These are phyloP conservation scores for Agrochola lota DNA, from an alignment of 2,888 invertebrate genomes.

Conservation along the genomic window DNA sequence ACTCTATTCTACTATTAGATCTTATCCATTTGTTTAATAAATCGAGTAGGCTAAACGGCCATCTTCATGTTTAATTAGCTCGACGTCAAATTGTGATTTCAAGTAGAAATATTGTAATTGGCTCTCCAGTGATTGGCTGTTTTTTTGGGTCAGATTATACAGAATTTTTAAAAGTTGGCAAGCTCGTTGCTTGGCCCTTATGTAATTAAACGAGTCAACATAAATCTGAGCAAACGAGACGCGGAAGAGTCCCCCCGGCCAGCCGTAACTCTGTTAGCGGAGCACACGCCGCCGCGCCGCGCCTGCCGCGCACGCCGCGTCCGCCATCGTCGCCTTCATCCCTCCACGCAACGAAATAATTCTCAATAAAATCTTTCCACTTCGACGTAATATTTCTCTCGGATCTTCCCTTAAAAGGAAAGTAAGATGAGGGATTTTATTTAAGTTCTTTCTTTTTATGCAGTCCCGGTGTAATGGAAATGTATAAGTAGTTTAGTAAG, in stretches of 20 bases:
- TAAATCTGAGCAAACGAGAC: constrained; percentile 78
- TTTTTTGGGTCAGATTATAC: constrained; percentile 62
- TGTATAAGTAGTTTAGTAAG: constrained; percentile 49
- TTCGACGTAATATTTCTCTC: constrained; percentile 52
- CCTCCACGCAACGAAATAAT: constrained; percentile 65
- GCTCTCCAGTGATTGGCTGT: constrained; percentile 56
- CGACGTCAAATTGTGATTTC: constrained; percentile 49
- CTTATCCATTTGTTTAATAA: constrained; percentile 72
- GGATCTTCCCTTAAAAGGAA: constrained; percentile 55
- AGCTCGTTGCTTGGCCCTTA: constrained; percentile 66
- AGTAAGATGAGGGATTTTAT: constrained; percentile 58
- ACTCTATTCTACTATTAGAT: constrained; percentile 70
- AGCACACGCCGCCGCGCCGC: constrained; percentile 61
- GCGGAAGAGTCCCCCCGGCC: constrained; percentile 76
- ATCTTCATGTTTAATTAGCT: constrained; percentile 57
- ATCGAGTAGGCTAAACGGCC: constrained; percentile 50
- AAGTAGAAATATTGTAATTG: constrained; percentile 65
- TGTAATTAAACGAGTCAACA: constrained; percentile 81
- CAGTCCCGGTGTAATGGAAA: constrained; percentile 53
- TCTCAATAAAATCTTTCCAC: constrained; percentile 68
- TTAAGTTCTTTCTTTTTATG: constrained; percentile 57
- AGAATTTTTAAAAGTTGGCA: constrained; percentile 65
- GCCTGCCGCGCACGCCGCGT: constrained; percentile 24
- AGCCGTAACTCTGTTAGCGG: constrained; percentile 80
- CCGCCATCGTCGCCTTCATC: constrained; percentile 45